phyloP scores from a whole-genome alignment of 2,113 vertebrate genomes.

The Percina caprodes region DNA sequence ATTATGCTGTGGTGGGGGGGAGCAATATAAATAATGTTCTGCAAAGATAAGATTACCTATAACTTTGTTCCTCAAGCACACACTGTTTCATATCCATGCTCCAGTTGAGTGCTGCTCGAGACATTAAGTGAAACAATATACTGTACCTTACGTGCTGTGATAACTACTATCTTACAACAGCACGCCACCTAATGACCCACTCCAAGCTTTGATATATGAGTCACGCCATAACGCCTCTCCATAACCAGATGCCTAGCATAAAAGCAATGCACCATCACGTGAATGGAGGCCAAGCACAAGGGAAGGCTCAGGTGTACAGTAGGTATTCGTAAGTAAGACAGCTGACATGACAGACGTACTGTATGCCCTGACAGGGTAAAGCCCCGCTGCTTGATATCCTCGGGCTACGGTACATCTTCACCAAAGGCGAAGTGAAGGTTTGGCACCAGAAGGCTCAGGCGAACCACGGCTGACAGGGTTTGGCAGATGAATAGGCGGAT shows the following conservation, averaged over 20 bases:
- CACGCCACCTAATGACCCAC: constrained; percentile 36
- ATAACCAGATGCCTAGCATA: constrained; percentile 7
- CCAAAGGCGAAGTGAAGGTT: constrained; percentile 30
- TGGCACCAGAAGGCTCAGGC: constrained; percentile 12
- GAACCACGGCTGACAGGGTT: constrained; percentile 44
- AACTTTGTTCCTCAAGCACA: constrained; percentile 38
- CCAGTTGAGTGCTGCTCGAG: constrained; percentile 15
- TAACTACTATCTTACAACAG: constrained; percentile 35
- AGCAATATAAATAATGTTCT: constrained; percentile 14
- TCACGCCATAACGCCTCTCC: constrained; percentile 9
- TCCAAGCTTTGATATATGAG: constrained; percentile 36
- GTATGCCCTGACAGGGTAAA: constrained; percentile 1
- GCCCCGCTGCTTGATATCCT: constrained; percentile 25
- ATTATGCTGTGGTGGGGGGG: background rate
- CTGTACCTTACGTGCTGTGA: constrained; percentile 39
- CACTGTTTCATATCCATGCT: constrained; percentile 32
- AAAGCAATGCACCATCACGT: constrained; percentile 54
- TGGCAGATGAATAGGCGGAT: constrained; percentile 39
- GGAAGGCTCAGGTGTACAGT: constrained; percentile 32
- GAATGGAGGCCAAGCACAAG: constrained; percentile 21
- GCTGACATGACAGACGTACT: constrained; percentile 46
- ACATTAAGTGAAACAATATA: constrained; percentile 59
- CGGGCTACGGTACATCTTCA: constrained; percentile 28
- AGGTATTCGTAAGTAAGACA: constrained; percentile 51
- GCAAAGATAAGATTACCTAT: constrained; percentile 47